These are phyloP conservation scores for Caenorhabditis latens DNA, from an alignment of 1,140 invertebrate genomes.

Conservation along the genomic window DNA sequence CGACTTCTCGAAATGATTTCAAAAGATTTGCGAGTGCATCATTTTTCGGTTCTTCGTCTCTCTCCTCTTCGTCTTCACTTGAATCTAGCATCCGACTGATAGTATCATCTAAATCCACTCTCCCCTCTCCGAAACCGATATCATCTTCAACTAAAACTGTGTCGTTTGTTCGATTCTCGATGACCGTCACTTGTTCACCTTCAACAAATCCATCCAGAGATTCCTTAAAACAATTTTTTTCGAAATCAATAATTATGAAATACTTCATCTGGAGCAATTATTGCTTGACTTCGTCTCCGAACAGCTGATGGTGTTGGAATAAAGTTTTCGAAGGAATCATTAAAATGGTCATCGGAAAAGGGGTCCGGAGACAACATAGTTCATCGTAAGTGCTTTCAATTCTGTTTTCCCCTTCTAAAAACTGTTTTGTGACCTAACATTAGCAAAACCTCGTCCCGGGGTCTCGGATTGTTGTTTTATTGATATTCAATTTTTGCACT, in stretches of 20 bases:
- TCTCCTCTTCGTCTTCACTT: constrained; percentile 45
- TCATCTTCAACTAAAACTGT: background rate
- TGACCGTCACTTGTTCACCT: constrained; percentile 17
- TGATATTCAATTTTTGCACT: too few species aligned
- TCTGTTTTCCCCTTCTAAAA: background rate
- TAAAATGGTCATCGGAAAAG: background rate
- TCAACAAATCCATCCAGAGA: background rate
- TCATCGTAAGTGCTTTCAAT: background rate
- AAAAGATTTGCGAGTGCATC: constrained; percentile 27
- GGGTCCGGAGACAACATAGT: constrained; percentile 20
- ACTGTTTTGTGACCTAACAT: background rate
- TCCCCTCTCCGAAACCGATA: background rate
- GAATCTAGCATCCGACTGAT: constrained; percentile 13
- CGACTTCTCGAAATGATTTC: constrained; percentile 21
- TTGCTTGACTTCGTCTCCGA: background rate
- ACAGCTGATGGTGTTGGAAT: background rate
- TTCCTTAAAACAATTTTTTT: background rate
- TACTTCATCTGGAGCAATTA: background rate
- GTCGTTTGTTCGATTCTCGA: background rate
- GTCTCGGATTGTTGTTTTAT: background rate
- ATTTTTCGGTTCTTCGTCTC: constrained; percentile 39
- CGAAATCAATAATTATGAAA: background rate
- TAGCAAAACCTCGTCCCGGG: background rate
- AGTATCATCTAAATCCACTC: constrained; percentile 16
- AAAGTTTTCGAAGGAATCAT: constrained; percentile 41